phyloP scores from a whole-genome alignment of 2,888 invertebrate genomes.

The Bugula neritina region DNA sequence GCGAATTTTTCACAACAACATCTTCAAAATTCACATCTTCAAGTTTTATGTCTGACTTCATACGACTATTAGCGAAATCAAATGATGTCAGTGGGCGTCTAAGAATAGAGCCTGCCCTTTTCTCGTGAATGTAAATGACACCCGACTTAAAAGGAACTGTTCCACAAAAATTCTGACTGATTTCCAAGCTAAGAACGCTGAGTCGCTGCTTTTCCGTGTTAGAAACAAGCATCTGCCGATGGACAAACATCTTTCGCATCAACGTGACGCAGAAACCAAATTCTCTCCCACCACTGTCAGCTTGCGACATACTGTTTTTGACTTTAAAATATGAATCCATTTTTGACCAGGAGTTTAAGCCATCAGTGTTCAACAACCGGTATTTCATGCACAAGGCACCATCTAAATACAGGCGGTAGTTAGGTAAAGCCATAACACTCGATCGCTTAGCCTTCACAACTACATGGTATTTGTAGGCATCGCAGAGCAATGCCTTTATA shows the following conservation, averaged over 20 bases:
- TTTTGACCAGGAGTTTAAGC: constrained; percentile 18
- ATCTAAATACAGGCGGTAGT: constrained; percentile 7
- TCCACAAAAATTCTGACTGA: constrained; percentile 25
- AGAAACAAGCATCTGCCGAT: not conserved
- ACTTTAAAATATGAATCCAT: constrained; percentile 20
- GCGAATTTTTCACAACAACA: constrained; percentile 21
- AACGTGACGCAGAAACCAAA: constrained; percentile 15
- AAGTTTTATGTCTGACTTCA: constrained; percentile 5
- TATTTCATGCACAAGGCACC: constrained; percentile 11
- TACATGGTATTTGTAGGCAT: constrained; percentile 19
- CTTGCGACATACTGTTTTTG: not conserved
- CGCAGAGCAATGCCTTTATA: constrained; percentile 6
- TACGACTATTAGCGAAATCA: constrained; percentile 1
- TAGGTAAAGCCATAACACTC: not conserved
- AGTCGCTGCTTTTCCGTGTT: not conserved
- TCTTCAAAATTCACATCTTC: constrained; percentile 20
- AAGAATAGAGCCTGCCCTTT: not conserved
- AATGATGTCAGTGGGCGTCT: not conserved
- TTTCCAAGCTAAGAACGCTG: constrained; percentile 14
- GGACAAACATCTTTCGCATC: constrained; percentile 17
- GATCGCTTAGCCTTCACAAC: not conserved
- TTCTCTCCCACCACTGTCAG: not conserved
- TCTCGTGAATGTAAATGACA: constrained; percentile 16
- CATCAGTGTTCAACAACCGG: constrained; percentile 5
- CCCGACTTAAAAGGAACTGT: constrained; percentile 7